Percentiles rank a stretch among this genome's conserved stretches.
These are phyloP conservation scores for Mechanitis mazaeus DNA, from an alignment of 2,888 invertebrate genomes.

Conservation along the genomic window DNA sequence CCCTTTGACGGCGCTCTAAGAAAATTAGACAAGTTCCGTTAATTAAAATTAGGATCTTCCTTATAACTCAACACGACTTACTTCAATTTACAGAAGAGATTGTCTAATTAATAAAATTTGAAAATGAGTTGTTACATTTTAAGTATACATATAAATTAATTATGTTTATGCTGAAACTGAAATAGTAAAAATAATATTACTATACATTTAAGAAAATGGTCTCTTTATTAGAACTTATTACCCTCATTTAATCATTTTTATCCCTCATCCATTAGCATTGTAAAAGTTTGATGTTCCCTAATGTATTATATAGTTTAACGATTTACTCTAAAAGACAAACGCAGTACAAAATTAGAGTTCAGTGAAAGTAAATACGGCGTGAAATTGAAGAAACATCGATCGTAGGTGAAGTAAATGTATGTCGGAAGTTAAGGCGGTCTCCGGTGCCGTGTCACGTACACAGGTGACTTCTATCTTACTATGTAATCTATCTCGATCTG, in stretches of 20 bases:
- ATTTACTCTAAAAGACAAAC: conserved; percentile 21
- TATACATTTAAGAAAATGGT: too few relatives aligned
- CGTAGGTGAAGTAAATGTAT: conserved; percentile 27
- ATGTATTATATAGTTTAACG: neutral
- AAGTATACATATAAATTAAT: too few relatives aligned
- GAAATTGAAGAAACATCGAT: conserved; percentile 56
- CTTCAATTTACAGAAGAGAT: too few relatives aligned
- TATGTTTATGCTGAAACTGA: too few relatives aligned
- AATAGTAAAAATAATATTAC: too few relatives aligned
- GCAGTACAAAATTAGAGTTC: conserved; percentile 36
- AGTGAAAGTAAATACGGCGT: conserved; percentile 58
- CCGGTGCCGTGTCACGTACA: neutral
- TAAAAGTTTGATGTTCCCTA: neutral
- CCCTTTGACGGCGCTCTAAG: conserved; percentile 9
- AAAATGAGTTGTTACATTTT: too few relatives aligned
- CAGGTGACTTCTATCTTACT: conserved; percentile 12
- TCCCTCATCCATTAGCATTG: too few relatives aligned
- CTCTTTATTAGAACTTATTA: too few relatives aligned
- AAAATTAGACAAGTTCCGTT: conserved; percentile 9
- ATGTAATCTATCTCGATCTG: conserved; percentile 21
- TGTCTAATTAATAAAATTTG: too few relatives aligned
- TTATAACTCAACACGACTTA: too few relatives aligned
- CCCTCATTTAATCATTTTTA: too few relatives aligned
- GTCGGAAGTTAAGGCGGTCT: neutral
- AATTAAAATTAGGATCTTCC: conserved; percentile 6